Evolutionary conservation across 2,113 vertebrate species (phyloP).

Genomic region (Galeopterus variegatus): DNA sequence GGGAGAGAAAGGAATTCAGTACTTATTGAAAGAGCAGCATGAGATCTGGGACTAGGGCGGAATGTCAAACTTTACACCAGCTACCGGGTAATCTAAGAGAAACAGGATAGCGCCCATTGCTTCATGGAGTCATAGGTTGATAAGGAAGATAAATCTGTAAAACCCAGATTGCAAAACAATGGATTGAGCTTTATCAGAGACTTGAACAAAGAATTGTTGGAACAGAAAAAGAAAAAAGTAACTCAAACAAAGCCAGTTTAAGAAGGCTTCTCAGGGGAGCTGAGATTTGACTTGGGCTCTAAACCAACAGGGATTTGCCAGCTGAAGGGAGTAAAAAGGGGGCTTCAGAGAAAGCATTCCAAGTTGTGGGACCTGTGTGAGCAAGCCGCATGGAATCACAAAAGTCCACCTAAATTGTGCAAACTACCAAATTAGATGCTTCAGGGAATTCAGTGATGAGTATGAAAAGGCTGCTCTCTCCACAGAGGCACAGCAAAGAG

Average conservation of each 20-base stretch:
- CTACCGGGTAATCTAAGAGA: not conserved
- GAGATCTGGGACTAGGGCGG: not conserved
- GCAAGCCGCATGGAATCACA: not conserved
- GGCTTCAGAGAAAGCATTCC: not conserved
- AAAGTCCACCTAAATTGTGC: not conserved
- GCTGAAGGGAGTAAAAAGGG: not conserved
- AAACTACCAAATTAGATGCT: not conserved
- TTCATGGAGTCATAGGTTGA: not conserved
- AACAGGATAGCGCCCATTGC: not conserved
- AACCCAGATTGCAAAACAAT: not conserved
- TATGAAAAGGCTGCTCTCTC: not conserved
- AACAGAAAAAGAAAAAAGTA: not conserved
- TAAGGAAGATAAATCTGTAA: not conserved
- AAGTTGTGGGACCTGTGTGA: not conserved
- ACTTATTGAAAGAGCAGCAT: not conserved
- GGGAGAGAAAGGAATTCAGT: not conserved
- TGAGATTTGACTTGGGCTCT: not conserved
- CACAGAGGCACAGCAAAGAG: not conserved
- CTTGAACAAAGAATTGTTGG: not conserved
- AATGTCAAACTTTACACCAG: not conserved
- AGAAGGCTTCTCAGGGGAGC: not conserved
- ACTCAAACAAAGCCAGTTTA: constrained; percentile 5
- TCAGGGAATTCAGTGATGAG: not conserved
- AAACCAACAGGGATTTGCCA: not conserved
- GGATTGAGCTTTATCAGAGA: not conserved